Evolutionary conservation across 2,797 vertebrate genomes (phyloP), one percentile per base, ranked within the genome.

Genomic region (Microhierax caerulescens): DNA sequence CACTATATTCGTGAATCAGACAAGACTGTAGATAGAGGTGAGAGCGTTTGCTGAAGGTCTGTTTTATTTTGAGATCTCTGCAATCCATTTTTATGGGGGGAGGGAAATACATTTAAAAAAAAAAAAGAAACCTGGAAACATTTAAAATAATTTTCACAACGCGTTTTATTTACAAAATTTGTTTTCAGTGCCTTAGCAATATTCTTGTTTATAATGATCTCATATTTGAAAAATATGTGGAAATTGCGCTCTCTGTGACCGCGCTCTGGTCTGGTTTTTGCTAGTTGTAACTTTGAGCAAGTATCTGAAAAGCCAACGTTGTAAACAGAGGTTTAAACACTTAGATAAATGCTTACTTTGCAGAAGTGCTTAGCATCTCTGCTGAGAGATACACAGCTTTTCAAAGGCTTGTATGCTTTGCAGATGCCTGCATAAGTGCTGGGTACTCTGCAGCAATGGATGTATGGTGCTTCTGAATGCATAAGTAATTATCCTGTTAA

Each of bases 1-100:
- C 15, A 2, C 76, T 97, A 95, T 95, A 96, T 80, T 93, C 1
- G 6, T 94, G 88, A 96, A 96, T 96, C 91, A 92, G 77, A 85
- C 61, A 50, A 81, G 90, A 48, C 83, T 70, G 36, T 78, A 89
- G 86, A 53, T 76, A 76, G 92, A 93, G 88, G 80, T 93, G 80
- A 51, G 64, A 59, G 79, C 48, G 86, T 88, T 93, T 87, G 91
- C 81, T 94, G 90, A 95, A 92, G 61, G 53, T 72, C 88, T 94
- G 20, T 60, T 90, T 95, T 88, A 88, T 93, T 97, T 94, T 85
- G 84, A 95, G 88, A 67, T 57, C 75, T 92, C 61, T 43, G n/a
- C 57, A 57, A 5, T 67, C 45, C 15, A 2, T 88, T 86, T 43
- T 86, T 61, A 22, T 0, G n/a, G 28, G 21, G 19, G 10, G 47